Evolutionary conservation across 2,888 invertebrate species (phyloP).

Genomic region (Ectobius pallidus): DNA sequence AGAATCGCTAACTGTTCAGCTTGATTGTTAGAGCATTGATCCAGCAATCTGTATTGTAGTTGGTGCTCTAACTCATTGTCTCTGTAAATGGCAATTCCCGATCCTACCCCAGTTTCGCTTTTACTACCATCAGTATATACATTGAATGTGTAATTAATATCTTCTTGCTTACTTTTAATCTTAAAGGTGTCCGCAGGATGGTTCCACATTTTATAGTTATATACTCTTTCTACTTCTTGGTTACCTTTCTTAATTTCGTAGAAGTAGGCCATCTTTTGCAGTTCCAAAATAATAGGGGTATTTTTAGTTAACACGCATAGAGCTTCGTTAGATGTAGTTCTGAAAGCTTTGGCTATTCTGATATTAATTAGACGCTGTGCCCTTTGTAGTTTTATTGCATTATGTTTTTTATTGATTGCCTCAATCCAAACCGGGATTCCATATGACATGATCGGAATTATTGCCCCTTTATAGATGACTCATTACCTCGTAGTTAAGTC

Average conservation of each 20-base stretch:
- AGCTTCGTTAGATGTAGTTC: not conserved
- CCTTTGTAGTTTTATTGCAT: not conserved
- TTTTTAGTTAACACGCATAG: not conserved
- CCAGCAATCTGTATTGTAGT: not conserved
- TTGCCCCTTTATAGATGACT: not conserved
- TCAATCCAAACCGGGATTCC: not conserved
- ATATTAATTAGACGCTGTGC: not conserved
- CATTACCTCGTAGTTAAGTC: not conserved
- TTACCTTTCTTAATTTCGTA: not conserved
- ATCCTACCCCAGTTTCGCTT: not conserved
- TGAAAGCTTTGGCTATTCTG: not conserved
- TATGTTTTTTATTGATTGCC: not conserved
- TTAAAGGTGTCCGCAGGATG: not conserved
- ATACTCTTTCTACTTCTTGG: not conserved
- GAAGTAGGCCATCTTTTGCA: not conserved
- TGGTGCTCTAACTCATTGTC: not conserved
- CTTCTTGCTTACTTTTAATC: not conserved
- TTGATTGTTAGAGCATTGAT: not conserved
- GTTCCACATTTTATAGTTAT: not conserved
- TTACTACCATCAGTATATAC: not conserved
- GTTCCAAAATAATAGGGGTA: not conserved
- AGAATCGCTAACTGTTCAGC: too few species aligned
- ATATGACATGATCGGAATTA: not conserved
- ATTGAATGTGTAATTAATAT: too few species aligned
- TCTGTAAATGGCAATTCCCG: not conserved